phyloP scores from a whole-genome alignment of 1,140 invertebrate genomes.

The Camponotus pennsylvanicus region DNA sequence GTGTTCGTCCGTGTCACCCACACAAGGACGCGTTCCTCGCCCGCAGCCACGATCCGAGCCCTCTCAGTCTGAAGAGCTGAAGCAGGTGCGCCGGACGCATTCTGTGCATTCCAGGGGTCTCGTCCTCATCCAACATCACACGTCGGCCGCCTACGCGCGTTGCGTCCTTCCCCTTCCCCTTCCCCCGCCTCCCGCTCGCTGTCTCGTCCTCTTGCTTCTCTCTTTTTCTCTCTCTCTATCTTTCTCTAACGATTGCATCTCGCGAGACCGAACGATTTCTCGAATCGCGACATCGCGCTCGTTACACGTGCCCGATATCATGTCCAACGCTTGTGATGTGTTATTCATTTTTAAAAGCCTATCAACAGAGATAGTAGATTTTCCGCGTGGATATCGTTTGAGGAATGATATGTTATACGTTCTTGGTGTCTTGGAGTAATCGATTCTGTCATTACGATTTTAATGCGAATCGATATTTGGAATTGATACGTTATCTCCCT shows the following conservation, averaged over 20 bases:
- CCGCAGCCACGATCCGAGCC: conserved; percentile 52
- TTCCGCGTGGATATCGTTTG: conserved; percentile 3
- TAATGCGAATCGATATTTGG: conserved; percentile 40
- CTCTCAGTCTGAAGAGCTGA: conserved; percentile 69
- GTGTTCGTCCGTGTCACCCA: conserved; percentile 54
- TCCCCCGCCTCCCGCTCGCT: not conserved
- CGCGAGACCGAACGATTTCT: conserved; percentile 34
- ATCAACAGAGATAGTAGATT: conserved; percentile 22
- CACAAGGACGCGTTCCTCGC: conserved; percentile 45
- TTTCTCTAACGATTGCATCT: conserved; percentile 33
- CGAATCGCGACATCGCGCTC: not conserved
- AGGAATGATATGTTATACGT: conserved; percentile 18
- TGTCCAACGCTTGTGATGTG: not conserved
- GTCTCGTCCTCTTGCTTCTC: not conserved
- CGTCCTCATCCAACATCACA: conserved; percentile 75
- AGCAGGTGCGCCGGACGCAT: conserved; percentile 77
- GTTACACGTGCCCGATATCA: conserved; percentile 23
- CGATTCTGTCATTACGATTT: conserved; percentile 25
- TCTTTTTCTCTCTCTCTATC: conserved; percentile 4
- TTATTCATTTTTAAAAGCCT: conserved; percentile 33
- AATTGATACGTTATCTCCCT: conserved; percentile 45
- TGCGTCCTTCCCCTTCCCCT: conserved; percentile 42
- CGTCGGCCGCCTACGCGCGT: conserved; percentile 61
- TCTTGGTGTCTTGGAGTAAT: conserved; percentile 27
- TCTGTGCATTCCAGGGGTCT: conserved; percentile 76